Base-by-base conservation (phyloP, 2,888 invertebrate genomes). In the Campaea margaritaria region DNA sequence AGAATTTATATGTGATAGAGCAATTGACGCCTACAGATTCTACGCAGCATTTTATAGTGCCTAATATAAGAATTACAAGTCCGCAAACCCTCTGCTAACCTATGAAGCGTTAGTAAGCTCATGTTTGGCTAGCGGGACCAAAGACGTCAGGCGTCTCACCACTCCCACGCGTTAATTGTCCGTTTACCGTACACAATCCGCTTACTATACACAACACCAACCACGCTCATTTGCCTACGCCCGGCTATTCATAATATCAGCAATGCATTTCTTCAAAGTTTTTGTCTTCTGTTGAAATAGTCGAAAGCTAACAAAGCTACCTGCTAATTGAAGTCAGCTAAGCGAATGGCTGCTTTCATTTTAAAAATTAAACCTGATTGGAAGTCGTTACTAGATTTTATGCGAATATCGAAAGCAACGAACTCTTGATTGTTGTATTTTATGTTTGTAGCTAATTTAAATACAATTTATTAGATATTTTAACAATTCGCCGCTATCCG, bases 61-160 rank as follows among this genome's bases (percentile, higher is more conserved):
- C 58, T 62, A 62, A 55, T 58, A 55, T 49, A 36, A 42, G 46
- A 47, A 56, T 51, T 48, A 39, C 52, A 56, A 55, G 28, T 39
- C 60, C 57, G 51, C 54, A 47, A 53, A 50, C 44, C 44, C 38
- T 61, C 57, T 54, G 51, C 51, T 47, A 53, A 50, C 41, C 28
- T 54, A 43, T 38, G 52, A 50, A 27, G 70, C 76, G 21, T 2
- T 21, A 3, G 21, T 21, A 21, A 21, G 79, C 70, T 80, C 80
- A 74, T 85, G 81, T 86, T 86, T 85, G 83, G 71, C 59, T 85
- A 85, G 85, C 86, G 85, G 86, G 78, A 83, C 79, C 56, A 14
- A 59, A 59, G 57, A 68, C 70, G 68, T 64, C 66, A 68, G 52
- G 41, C 50, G 53, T 65, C 62, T 54, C 57, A 59, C 63, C 64